phyloP scores from a whole-genome alignment of 1,140 invertebrate genomes.

The Drosophila baimaii region DNA sequence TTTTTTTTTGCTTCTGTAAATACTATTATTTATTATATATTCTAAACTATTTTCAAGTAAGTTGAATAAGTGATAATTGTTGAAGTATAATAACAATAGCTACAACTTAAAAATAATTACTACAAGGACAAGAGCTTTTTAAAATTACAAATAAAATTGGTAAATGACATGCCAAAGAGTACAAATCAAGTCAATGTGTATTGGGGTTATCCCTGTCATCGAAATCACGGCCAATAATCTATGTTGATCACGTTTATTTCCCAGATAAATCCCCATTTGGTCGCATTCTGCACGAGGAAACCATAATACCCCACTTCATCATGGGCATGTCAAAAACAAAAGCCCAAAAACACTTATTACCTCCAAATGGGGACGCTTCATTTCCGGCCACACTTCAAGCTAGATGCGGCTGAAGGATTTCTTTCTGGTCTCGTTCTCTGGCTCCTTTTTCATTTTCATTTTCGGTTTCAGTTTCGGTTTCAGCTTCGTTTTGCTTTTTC shows the following conservation, averaged over 20 bases:
- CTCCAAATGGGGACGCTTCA: conserved; percentile 65
- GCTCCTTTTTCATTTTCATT: conserved; percentile 62
- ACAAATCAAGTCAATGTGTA: background rate
- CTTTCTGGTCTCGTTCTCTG: conserved; percentile 13
- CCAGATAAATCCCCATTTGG: conserved; percentile 32
- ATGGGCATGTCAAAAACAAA: conserved; percentile 50
- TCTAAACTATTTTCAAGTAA: background rate
- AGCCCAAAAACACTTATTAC: conserved; percentile 63
- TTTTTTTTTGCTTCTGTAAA: too few relatives aligned
- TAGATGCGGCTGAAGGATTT: conserved; percentile 46
- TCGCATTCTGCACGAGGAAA: conserved; percentile 37
- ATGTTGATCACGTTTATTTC: conserved; percentile 40
- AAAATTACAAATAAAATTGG: background rate
- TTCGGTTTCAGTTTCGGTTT: conserved; percentile 13
- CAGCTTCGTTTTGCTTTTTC: background rate
- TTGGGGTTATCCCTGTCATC: conserved; percentile 15
- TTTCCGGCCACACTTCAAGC: conserved; percentile 71
- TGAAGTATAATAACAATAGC: too few relatives aligned
- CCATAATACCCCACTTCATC: conserved; percentile 45
- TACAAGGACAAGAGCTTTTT: too few relatives aligned
- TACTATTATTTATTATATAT: background rate
- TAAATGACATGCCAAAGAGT: background rate
- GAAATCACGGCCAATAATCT: conserved; percentile 26
- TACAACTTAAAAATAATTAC: background rate
- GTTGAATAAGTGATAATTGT: too few relatives aligned